Evolutionary conservation across 2,113 vertebrate species (phyloP), one percentile per base, ranked within the genome.

Genomic region (Nannospalax galili): DNA sequence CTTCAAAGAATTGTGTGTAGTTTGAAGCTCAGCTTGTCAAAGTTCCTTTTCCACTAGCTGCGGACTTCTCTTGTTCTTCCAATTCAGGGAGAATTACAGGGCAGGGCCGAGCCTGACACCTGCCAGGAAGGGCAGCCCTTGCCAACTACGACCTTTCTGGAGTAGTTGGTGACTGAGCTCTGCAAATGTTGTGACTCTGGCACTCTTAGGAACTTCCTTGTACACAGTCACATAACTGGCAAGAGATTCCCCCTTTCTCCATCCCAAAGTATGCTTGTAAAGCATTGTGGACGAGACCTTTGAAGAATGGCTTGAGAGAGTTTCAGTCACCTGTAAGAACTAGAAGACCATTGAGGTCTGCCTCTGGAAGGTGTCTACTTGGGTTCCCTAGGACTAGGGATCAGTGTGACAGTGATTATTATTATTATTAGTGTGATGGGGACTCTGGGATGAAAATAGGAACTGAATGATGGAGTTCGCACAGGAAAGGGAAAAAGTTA

Each of bases 1-100:
- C 97, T 98, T 98, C 94, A 97, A 98, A 98, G 94, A 93, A 42
- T 48, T 90, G 10, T 95, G 97, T 97, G 97, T 94, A 94, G 95
- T 97, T 96, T 97, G 95, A 96, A 95, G 84, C 94, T 97, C 84
- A 82, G 35, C 94, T 96, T 98, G 90, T 95, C 75, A 58, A 75
- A 87, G 77, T 42, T 79, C 42, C 90, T 95, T 91, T 82, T 91
- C 92, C 62, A 37, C 80, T 30, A 90, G 92, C 88, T 80, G 86
- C 89, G 94, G 96, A 97, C 40, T 96, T 74, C 62, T 96, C 98
- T 97, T 98, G 96, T 98, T 97, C 79, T 97, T 96, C 79, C 92
- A 92, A 58, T 52, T 2, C 62, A 93, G 87, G 69, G 56, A 84
- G 92, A 98, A 96, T 95, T 97, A 78, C 67, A 89, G 78, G 97